Evolutionary conservation across 2,113 vertebrate species (phyloP), one percentile per base, ranked within the genome.

Genomic region (Panthera uncia): DNA sequence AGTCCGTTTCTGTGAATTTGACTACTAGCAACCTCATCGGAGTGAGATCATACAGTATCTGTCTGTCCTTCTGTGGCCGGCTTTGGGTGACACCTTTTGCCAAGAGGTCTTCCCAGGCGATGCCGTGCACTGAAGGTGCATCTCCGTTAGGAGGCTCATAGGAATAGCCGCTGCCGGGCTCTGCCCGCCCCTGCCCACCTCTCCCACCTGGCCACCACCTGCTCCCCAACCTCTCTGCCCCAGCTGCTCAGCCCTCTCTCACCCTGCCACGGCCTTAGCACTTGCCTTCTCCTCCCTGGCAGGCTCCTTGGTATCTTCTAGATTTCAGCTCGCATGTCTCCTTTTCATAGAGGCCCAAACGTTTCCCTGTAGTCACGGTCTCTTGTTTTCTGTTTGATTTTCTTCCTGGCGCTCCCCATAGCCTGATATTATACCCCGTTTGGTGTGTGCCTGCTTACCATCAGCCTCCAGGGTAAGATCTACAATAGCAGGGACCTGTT

Each of bases 91-190:
- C 0, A 0, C 1, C 36, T 38, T 14, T 23, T 3, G 45, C 57
- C 1, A 38, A 23, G 36, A 92, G 61, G 29, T 38, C 31, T 57
- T 69, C 29, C 1, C 0, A 4, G 36, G 31, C 8, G 27, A 1
- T 1, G 50, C 14, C 3, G 25, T 15, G 69, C 2, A 2, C 74
- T 12, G 36, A 18, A 5, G 25, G 0, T 7, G 29, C 1, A 4
- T 23, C 2, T 36, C 74, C 66, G 1, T 27, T 10, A 6, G 15
- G 69, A 76, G 31, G 38, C 38, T 31, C 31, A 1, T 15, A 19
- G 89, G 21, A 33, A 29, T 1, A 5, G 14, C 31, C 18, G 36
- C 27, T 55, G 65, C 8, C 12, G 38, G 57, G n/a, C 41, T 14
- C 82, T 57, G 25, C 9, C 29, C 0, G 10, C 4, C 1, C 31